phyloP scores from a whole-genome alignment of 2,888 invertebrate species.

The Dione juno region DNA sequence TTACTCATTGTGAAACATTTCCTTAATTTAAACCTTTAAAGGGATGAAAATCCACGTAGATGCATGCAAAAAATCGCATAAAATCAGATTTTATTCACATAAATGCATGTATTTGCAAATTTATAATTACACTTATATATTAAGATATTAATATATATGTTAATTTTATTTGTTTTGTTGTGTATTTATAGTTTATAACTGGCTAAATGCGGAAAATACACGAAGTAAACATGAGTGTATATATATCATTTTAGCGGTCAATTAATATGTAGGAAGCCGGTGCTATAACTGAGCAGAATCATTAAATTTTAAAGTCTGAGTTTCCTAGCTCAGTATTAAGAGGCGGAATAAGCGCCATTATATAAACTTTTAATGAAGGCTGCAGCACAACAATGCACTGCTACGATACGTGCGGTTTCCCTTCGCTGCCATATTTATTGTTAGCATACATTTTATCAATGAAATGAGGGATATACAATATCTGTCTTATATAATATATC shows the following conservation, averaged over 20 bases:
- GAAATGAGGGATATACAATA: slow-evolving; percentile 9
- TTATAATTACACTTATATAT: too few species aligned
- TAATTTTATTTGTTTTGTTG: too few species aligned
- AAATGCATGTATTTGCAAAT: too few species aligned
- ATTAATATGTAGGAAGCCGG: slow-evolving; percentile 26
- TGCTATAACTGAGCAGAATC: slow-evolving; percentile 64
- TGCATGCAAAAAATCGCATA: too few species aligned
- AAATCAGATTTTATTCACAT: too few species aligned
- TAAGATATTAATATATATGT: too few species aligned
- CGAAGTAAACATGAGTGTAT: too few species aligned
- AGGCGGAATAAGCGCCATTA: slow-evolving; percentile 54
- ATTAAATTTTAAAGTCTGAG: slow-evolving; percentile 68
- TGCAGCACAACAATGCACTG: slow-evolving; percentile 26
- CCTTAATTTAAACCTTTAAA: not conserved
- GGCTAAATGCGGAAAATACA: too few species aligned
- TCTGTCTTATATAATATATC: not conserved
- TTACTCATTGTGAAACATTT: not conserved
- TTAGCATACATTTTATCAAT: slow-evolving; percentile 20
- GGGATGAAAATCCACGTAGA: not conserved
- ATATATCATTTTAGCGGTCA: slow-evolving; percentile 1
- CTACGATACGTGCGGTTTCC: slow-evolving; percentile 27
- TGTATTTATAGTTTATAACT: too few species aligned
- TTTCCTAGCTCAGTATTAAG: slow-evolving; percentile 62
- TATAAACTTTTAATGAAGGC: slow-evolving; percentile 61
- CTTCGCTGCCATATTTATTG: slow-evolving; percentile 21